phyloP scores from a whole-genome alignment of 1,140 invertebrate species.

The Drosophila tristis region DNA sequence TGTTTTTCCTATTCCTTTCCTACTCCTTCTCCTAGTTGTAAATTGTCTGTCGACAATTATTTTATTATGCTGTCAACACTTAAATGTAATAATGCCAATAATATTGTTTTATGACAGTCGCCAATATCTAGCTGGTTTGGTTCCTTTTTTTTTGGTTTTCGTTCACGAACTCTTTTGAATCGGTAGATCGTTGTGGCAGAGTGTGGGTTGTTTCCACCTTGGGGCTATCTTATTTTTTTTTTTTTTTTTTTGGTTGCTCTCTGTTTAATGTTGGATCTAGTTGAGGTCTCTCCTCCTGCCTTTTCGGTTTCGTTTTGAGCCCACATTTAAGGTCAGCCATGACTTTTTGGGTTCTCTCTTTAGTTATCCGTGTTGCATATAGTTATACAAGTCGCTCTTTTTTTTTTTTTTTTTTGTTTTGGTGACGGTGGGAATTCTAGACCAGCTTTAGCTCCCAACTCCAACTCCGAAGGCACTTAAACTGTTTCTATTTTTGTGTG shows the following conservation, averaged over 20 bases:
- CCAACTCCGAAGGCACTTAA: conserved; percentile 32
- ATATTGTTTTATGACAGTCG: conserved; percentile 84
- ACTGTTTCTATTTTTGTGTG: conserved; percentile 38
- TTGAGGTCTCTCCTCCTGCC: conserved; percentile 41
- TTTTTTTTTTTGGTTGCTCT: conserved; percentile 34
- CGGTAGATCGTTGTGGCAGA: conserved; percentile 62
- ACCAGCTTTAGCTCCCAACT: conserved; percentile 5
- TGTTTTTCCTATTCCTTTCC: conserved; percentile 17
- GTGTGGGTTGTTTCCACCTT: conserved; percentile 58
- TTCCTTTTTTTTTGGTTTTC: conserved; percentile 35
- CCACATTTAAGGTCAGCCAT: conserved; percentile 72
- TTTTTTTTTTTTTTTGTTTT: not conserved
- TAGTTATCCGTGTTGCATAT: conserved; percentile 33
- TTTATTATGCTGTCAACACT: conserved; percentile 84
- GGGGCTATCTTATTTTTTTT: conserved; percentile 13
- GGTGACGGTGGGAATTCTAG: conserved; percentile 71
- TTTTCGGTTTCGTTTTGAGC: conserved; percentile 53
- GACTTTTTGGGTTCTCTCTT: conserved; percentile 42
- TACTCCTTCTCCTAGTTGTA: conserved; percentile 32
- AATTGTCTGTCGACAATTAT: conserved; percentile 84
- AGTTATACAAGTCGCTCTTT: conserved; percentile 27
- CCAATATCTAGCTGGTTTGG: conserved; percentile 55
- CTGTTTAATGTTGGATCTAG: conserved; percentile 51
- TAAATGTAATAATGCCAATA: conserved; percentile 84
- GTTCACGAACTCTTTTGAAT: conserved; percentile 63